phyloP scores from a whole-genome alignment of 2,888 invertebrate species.

The Philopedon plagiatum region DNA sequence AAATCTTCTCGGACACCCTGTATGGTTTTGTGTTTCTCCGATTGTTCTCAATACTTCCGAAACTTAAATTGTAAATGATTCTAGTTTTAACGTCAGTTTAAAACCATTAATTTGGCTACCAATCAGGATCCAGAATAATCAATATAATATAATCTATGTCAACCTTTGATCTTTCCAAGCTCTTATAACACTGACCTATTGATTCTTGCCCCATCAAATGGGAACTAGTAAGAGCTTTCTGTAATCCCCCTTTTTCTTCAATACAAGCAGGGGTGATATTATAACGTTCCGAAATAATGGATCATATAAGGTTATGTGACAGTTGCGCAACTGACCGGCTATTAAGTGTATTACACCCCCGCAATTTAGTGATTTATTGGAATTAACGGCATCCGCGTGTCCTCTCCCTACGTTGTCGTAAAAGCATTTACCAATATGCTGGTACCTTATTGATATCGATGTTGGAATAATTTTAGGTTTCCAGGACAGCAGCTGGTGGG shows the following conservation, averaged over 20 bases:
- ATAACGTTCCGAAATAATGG: constrained; percentile 50
- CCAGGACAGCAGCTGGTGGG: constrained; percentile 25
- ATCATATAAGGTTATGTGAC: constrained; percentile 54
- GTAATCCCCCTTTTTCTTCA: constrained; percentile 22
- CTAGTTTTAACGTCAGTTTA: too few relatives aligned
- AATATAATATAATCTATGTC: background rate
- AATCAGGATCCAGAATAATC: too few relatives aligned
- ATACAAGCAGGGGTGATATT: constrained; percentile 22
- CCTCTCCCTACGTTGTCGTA: constrained; percentile 26
- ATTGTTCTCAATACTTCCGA: too few relatives aligned
- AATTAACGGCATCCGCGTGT: constrained; percentile 46
- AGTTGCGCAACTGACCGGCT: constrained; percentile 61
- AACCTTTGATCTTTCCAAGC: background rate
- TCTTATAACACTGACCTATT: constrained; percentile 35
- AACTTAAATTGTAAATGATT: too few relatives aligned
- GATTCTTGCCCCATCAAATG: constrained; percentile 22
- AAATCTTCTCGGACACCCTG: too few relatives aligned
- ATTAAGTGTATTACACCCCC: constrained; percentile 61
- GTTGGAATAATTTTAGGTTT: constrained; percentile 48
- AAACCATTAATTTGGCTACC: too few relatives aligned
- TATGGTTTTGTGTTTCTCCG: too few relatives aligned
- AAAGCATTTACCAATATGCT: constrained; percentile 48
- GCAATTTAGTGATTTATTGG: constrained; percentile 61
- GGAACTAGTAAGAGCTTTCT: constrained; percentile 15
- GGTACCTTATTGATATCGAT: constrained; percentile 41